phyloP scores from a whole-genome alignment of 2,113 vertebrate species.

The Ctenomys sociabilis region DNA sequence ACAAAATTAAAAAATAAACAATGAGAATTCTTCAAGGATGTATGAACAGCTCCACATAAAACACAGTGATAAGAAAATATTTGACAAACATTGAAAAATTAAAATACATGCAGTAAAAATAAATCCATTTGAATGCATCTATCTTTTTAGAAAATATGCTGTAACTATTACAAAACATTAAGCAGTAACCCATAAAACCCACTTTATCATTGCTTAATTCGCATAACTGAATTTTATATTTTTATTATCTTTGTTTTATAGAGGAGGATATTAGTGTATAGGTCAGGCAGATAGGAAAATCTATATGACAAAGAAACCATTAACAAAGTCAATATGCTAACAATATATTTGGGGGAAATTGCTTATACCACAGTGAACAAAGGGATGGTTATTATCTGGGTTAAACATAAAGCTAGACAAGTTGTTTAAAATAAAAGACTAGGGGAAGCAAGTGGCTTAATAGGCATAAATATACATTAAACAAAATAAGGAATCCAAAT shows the following conservation, averaged over 20 bases:
- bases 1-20: neutral
- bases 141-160: neutral
- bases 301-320: neutral
- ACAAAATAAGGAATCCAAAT: neutral
- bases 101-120: neutral
- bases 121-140: neutral
- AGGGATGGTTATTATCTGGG: neutral
- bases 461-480: neutral
- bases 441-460: neutral
- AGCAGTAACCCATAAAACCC: neutral
- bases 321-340: slow-evolving; percentile 10
- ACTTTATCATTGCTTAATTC: neutral
- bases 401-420: neutral
- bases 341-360: neutral
- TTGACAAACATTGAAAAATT: neutral
- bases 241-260: neutral
- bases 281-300: neutral
- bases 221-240: neutral
- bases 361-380: neutral
- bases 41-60: no score
- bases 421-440: neutral
- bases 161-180: neutral
- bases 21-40: neutral
- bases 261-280: neutral
- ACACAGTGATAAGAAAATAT: neutral